These are phyloP conservation scores for Bombyx mori DNA, from an alignment of 1,140 invertebrate genomes.

Conservation along the genomic window DNA sequence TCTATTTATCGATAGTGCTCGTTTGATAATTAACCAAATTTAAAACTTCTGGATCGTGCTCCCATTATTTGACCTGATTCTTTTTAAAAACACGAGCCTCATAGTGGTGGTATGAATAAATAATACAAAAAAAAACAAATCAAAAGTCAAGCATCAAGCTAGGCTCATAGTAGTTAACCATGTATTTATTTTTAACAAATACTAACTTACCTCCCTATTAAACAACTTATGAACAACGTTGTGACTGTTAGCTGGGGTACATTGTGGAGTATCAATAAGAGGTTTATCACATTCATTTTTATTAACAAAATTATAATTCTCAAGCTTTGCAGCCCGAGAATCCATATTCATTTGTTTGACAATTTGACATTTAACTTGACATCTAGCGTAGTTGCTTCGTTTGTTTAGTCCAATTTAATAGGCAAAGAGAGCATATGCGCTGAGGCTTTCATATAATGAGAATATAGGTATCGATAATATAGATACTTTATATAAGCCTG, in stretches of 20 bases:
- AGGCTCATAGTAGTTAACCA: constrained; percentile 9
- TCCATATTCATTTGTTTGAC: constrained; percentile 66
- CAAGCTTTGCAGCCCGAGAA: constrained; percentile 43
- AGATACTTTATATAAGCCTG: too few species aligned
- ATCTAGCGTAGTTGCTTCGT: background rate
- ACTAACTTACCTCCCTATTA: constrained; percentile 58
- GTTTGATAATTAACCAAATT: too few species aligned
- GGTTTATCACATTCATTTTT: constrained; percentile 43
- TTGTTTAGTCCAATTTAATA: background rate
- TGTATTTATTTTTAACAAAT: constrained; percentile 18
- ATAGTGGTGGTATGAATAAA: background rate
- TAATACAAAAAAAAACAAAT: constrained; percentile 32
- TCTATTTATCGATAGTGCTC: too few species aligned
- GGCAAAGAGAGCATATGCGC: background rate
- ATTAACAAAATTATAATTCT: constrained; percentile 37
- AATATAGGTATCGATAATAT: too few species aligned
- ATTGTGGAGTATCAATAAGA: constrained; percentile 31
- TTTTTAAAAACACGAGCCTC: too few species aligned
- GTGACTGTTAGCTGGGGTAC: constrained; percentile 31
- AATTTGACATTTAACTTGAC: constrained; percentile 10
- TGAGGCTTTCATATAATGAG: too few species aligned
- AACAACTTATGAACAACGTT: constrained; percentile 63
- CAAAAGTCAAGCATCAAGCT: constrained; percentile 16
- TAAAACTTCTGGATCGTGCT: too few species aligned
- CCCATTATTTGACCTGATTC: too few species aligned